Evolutionary conservation across 2,888 invertebrate species (phyloP).

Genomic region (Caradrina clavipalpis): DNA sequence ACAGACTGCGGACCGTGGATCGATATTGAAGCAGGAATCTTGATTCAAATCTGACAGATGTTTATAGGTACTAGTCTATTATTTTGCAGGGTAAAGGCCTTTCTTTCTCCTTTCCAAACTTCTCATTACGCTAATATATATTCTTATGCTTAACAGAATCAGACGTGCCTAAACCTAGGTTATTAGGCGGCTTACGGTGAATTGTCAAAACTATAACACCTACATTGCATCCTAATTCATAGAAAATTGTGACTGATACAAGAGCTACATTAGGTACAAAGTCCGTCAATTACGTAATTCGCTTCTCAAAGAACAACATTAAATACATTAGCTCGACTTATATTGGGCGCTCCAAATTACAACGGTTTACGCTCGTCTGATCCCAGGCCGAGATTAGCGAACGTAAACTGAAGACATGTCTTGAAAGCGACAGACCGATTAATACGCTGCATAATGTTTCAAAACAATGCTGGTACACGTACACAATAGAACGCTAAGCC

Average conservation of each 20-base stretch:
- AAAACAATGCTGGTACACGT: slow-evolving; percentile 42
- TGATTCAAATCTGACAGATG: not conserved
- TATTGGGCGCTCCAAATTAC: slow-evolving; percentile 14
- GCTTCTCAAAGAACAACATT: slow-evolving; percentile 17
- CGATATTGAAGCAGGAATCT: not conserved
- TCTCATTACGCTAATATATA: too few species aligned
- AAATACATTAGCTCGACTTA: slow-evolving; percentile 17
- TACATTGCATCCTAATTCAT: not conserved
- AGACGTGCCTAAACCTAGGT: not conserved
- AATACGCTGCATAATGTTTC: slow-evolving; percentile 48
- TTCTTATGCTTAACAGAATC: not conserved
- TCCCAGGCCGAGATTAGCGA: slow-evolving; percentile 21
- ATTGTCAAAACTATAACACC: not conserved
- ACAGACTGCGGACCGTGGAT: slow-evolving; percentile 13
- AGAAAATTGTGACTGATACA: not conserved
- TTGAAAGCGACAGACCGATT: slow-evolving; percentile 33
- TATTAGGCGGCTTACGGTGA: not conserved
- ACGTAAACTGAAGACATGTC: slow-evolving; percentile 22
- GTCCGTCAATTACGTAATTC: not conserved
- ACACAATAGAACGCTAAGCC: slow-evolving; percentile 41
- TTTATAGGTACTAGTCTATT: not conserved
- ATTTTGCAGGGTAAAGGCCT: too few species aligned
- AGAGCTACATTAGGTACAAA: not conserved
- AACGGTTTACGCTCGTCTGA: slow-evolving; percentile 16
- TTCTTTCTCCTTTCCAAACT: too few species aligned